A percentile compares a stretch with the other conserved stretches of the same genome.
Evolutionary conservation across 2,888 invertebrate genomes (phyloP).

Genomic region (Nomada flava): DNA sequence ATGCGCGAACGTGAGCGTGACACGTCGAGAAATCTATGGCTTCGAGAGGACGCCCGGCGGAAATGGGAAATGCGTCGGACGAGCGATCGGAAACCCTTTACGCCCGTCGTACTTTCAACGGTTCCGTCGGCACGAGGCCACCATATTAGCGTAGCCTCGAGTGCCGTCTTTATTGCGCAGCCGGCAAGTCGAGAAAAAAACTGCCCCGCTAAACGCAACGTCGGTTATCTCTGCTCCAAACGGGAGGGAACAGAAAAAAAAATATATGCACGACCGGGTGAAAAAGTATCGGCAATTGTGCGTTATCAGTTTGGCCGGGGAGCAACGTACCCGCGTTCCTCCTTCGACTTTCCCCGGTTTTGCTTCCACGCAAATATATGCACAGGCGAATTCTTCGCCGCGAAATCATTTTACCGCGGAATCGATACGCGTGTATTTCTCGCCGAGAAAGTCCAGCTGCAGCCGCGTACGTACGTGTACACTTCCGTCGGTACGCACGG

Average conservation of each 20-base stretch:
- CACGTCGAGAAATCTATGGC: slow-evolving; percentile 40
- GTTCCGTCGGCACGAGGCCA: slow-evolving; percentile 62
- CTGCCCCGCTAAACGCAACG: slow-evolving; percentile 18
- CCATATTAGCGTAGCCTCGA: slow-evolving; percentile 67
- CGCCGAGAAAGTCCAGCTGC: background rate
- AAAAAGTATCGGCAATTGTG: slow-evolving; percentile 34
- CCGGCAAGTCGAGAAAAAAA: slow-evolving; percentile 44
- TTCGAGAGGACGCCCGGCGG: slow-evolving; percentile 36
- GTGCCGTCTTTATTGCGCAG: slow-evolving; percentile 67
- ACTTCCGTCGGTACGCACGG: too few species aligned
- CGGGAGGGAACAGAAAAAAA: background rate
- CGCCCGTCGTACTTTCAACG: slow-evolving; percentile 31
- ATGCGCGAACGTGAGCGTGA: background rate
- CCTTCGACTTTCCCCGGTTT: background rate
- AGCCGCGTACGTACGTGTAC: too few species aligned
- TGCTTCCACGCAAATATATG: too few species aligned
- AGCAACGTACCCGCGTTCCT: slow-evolving; percentile 41
- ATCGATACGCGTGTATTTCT: slow-evolving; percentile 30
- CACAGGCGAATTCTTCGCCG: background rate
- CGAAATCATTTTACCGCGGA: slow-evolving; percentile 7
- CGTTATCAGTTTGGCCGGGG: slow-evolving; percentile 18
- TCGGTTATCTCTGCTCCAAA: slow-evolving; percentile 19
- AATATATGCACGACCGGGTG: background rate
- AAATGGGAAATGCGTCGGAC: slow-evolving; percentile 52
- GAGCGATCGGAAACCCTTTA: slow-evolving; percentile 46